Evolutionary conservation across 1,140 invertebrate species (phyloP).

Genomic region (Proctacanthus coquilletti): DNA sequence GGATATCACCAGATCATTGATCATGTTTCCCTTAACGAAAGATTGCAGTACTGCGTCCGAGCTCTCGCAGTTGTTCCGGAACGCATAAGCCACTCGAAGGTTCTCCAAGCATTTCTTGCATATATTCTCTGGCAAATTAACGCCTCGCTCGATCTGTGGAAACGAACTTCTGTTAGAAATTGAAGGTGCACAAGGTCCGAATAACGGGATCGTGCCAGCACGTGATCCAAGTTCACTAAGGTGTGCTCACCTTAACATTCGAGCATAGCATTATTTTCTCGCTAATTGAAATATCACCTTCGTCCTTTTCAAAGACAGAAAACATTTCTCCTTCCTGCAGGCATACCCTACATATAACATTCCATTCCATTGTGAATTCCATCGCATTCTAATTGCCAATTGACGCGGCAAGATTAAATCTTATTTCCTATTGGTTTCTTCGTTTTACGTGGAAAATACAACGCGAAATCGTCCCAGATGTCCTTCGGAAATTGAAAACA

Average conservation of each 20-base stretch:
- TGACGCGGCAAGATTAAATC: too few species aligned
- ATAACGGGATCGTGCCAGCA: too few species aligned
- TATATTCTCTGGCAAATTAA: constrained; percentile 6
- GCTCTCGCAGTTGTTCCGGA: constrained; percentile 5
- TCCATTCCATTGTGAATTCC: constrained; percentile 27
- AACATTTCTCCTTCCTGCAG: constrained; percentile 32
- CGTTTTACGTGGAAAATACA: too few species aligned
- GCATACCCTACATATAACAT: constrained; percentile 35
- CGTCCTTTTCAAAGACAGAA: constrained; percentile 36
- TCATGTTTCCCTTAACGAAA: neutral
- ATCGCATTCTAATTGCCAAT: too few species aligned
- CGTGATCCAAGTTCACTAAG: too few species aligned
- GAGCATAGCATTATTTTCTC: constrained; percentile 34
- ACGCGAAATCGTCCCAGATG: too few species aligned
- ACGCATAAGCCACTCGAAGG: constrained; percentile 1
- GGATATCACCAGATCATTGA: neutral
- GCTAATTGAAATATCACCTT: constrained; percentile 30
- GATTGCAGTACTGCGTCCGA: constrained; percentile 5
- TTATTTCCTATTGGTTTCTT: too few species aligned
- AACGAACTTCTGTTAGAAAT: too few species aligned
- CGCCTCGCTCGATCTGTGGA: neutral
- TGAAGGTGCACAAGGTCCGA: too few species aligned
- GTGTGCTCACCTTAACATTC: constrained; percentile 6
- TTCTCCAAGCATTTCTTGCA: constrained; percentile 2
- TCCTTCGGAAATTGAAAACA: too few species aligned